Evolutionary conservation across 92 coral and sea anemone genomes (phyloP), one percentile per base, ranked within the genome.

Genomic region (Scolanthus callimorphus): DNA sequence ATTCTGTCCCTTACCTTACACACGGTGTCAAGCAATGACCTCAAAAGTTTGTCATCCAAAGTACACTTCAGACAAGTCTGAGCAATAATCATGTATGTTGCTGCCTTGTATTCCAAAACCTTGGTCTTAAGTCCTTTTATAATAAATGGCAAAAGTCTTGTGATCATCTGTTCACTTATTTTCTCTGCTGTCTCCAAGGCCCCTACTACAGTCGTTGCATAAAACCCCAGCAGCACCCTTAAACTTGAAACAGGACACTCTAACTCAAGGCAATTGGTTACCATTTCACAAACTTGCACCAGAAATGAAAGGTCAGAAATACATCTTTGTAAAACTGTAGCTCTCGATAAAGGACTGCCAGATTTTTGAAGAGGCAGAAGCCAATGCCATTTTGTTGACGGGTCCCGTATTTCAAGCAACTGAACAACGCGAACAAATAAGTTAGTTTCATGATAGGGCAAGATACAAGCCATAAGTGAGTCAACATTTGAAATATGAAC

Each of bases 371-470:
- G 64, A 2, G 88, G 86, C 31, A 57, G 55, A 22, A 94, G 73
- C 99, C 99, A 94, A 47, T 90, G 62, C 92, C 92, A 89, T 24
- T 81, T 94, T 11, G 95, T 69, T 4, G 79, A 81, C n/a, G 90
- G 66, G 31, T 80, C 65, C 29, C 70, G 60, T 60, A 94, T 62
- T 1, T 85, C 47, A 11, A 94, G 47, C 27, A 94, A 76, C 69
- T 94, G 99, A 17, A 94, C 62, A 57, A 94, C 80, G 23, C 95
- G 91, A 20, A 78, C 90, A 49, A 94, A 94, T 12, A 94, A 51
- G 27, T 94, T 94, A 34, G 99, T 84, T 77, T 94, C 94, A 65
- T 94, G 99, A 59, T 77, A 94, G 0, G 99, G 99, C 8, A 94
- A 82, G 39, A 81, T 60, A 71, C 96, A 84, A 28, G 70, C 61